Evolutionary conservation across 2,797 vertebrate genomes (phyloP).

Genomic region (Typhlichthys subterraneus): DNA sequence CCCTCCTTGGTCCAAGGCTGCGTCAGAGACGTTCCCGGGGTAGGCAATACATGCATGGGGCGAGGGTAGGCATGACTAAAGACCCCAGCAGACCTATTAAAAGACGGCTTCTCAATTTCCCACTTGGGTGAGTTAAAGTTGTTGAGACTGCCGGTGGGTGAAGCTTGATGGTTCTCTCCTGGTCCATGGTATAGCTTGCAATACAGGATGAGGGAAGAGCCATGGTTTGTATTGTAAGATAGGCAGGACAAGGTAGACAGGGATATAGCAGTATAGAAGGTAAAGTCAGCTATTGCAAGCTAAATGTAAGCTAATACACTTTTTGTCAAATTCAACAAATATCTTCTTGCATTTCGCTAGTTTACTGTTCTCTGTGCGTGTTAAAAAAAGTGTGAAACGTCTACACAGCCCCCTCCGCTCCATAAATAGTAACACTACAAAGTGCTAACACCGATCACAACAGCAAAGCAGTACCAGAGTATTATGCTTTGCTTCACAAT

Average conservation of each 20-base stretch:
- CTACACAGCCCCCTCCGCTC: no score
- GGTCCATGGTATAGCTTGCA: constrained; percentile 34
- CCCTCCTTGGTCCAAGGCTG: constrained; percentile 38
- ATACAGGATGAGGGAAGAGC: constrained; percentile 26
- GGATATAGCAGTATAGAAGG: constrained; percentile 25
- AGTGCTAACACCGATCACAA: no score
- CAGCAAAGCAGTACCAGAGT: no score
- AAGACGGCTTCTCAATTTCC: constrained; percentile 65
- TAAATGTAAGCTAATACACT: no score
- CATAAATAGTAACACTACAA: no score
- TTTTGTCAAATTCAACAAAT: no score
- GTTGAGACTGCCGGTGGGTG: constrained; percentile 49
- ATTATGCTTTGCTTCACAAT: no score
- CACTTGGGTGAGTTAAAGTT: constrained; percentile 61
- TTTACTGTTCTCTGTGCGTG: no score
- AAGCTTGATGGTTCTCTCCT: constrained; percentile 35
- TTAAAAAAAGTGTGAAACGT: no score
- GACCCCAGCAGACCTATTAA: constrained; percentile 62
- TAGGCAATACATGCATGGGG: constrained; percentile 45
- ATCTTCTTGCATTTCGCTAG: no score
- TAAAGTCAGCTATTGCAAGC: no score
- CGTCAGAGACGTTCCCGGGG: constrained; percentile 49
- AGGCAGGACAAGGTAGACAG: constrained; percentile 11
- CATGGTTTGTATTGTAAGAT: constrained; percentile 47
- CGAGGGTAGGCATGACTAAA: constrained; percentile 71